phyloP scores from a whole-genome alignment of 2,888 invertebrate species.

The Eupithecia centaureata region DNA sequence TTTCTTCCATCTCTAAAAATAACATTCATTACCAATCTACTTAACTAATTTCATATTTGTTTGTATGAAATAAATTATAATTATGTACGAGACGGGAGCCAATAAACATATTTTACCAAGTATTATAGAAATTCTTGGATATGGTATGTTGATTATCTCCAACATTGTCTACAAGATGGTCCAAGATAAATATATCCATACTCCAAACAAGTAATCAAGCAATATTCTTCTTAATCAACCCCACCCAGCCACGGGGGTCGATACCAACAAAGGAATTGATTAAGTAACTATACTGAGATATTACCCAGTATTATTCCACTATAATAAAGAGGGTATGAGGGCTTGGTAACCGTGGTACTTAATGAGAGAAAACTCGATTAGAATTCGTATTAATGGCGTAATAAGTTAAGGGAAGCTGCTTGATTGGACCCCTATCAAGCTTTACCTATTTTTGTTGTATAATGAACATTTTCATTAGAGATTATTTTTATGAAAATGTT shows the following conservation, averaged over 20 bases:
- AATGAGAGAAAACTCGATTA: conserved; percentile 84
- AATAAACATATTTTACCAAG: background rate
- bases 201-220: conserved; percentile 81
- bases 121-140: conserved; percentile 1
- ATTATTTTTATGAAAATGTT: no score
- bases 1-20: background rate
- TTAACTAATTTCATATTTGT: background rate
- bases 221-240: conserved; percentile 84
- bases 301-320: conserved; percentile 82
- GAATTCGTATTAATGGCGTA: conserved; percentile 82
- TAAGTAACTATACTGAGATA: conserved; percentile 83
- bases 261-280: conserved; percentile 84
- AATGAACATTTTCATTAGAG: no score
- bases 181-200: conserved; percentile 61
- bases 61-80: no score
- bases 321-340: conserved; percentile 73
- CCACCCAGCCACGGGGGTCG: conserved; percentile 79
- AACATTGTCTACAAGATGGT: conserved; percentile 31
- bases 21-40: background rate
- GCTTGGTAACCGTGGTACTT: conserved; percentile 81
- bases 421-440: conserved; percentile 55
- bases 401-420: conserved; percentile 72
- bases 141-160: background rate
- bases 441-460: background rate
- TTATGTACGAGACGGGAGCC: background rate